A percentile compares a stretch with the other conserved stretches of the same genome.
Evolutionary conservation across 2,888 invertebrate species (phyloP).

Genomic region (Seira sanloemensis): DNA sequence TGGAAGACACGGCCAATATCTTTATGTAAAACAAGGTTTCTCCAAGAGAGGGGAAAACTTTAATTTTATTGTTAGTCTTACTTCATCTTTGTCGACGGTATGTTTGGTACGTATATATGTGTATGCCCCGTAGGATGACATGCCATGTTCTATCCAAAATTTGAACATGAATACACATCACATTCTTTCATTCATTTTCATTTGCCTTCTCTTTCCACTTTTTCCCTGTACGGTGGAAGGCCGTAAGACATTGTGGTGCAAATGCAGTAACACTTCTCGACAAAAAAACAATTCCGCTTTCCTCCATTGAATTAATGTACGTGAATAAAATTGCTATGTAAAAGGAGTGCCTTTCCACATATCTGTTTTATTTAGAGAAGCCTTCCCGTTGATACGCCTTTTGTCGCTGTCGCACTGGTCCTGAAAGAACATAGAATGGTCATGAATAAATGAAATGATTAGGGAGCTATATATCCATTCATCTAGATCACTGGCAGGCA

Average conservation of each 20-base stretch:
- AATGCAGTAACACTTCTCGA: slow-evolving; percentile 44
- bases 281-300: not conserved
- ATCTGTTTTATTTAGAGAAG: slow-evolving; percentile 30
- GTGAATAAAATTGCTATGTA: not conserved
- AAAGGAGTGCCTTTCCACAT: not conserved
- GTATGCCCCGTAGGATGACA: not conserved
- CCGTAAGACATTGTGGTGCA: slow-evolving; percentile 28
- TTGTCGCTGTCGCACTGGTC: not conserved
- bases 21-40: too few species aligned
- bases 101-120: too few species aligned
- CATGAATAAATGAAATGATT: slow-evolving; percentile 62
- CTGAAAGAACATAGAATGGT: slow-evolving; percentile 15
- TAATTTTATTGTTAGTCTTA: too few species aligned
- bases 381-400: slow-evolving; percentile 15
- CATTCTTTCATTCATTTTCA: slow-evolving; percentile 40
- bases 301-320: slow-evolving; percentile 41
- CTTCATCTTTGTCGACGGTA: too few species aligned
- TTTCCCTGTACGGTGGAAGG: not conserved
- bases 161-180: slow-evolving; percentile 41
- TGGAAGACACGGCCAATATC: too few species aligned
- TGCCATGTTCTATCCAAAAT: not conserved
- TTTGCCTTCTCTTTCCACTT: slow-evolving; percentile 20
- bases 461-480: slow-evolving; percentile 47
- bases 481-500: slow-evolving; percentile 37
- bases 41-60: too few species aligned